These are phyloP conservation scores for Tenthredo scrophulariae DNA, from an alignment of 2,888 invertebrate species.

Conservation along the genomic window DNA sequence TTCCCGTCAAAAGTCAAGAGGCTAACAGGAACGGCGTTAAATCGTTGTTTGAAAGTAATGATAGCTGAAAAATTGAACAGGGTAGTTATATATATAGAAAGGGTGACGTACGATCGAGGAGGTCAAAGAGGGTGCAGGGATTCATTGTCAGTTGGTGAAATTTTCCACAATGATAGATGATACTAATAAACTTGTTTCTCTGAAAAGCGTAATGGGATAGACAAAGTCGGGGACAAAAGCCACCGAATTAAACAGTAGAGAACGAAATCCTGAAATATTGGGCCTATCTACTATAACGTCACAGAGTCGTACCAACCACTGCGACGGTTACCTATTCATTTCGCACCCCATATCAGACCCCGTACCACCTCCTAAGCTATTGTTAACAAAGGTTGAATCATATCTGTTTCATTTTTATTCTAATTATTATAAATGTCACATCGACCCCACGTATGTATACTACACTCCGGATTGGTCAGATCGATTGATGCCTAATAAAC, in stretches of 20 bases:
- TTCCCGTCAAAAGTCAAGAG: slow-evolving; percentile 5
- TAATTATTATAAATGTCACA: background rate
- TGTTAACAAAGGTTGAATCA: slow-evolving; percentile 20
- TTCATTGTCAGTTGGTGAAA: slow-evolving; percentile 27
- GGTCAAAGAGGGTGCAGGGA: background rate
- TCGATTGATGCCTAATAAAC: slow-evolving; percentile 10
- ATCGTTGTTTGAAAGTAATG: slow-evolving; percentile 29
- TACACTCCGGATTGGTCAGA: background rate
- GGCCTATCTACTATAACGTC: slow-evolving; percentile 50
- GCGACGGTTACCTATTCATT: slow-evolving; percentile 40
- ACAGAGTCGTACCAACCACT: slow-evolving; percentile 48
- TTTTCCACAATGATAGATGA: slow-evolving; percentile 47
- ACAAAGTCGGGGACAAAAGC: slow-evolving; percentile 53
- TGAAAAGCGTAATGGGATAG: slow-evolving; percentile 46
- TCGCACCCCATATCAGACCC: background rate
- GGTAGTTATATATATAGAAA: background rate
- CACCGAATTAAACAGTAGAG: slow-evolving; percentile 50
- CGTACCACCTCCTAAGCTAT: slow-evolving; percentile 18
- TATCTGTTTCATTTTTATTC: slow-evolving; percentile 17
- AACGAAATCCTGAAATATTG: slow-evolving; percentile 53
- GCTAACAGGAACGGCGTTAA: background rate
- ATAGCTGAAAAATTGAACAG: slow-evolving; percentile 9
- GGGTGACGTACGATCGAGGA: background rate
- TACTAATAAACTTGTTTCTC: slow-evolving; percentile 46
- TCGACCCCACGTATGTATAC: background rate